Conservation (phyloP, 2,797 vertebrate species). For the Darevskia mixta region DNA sequence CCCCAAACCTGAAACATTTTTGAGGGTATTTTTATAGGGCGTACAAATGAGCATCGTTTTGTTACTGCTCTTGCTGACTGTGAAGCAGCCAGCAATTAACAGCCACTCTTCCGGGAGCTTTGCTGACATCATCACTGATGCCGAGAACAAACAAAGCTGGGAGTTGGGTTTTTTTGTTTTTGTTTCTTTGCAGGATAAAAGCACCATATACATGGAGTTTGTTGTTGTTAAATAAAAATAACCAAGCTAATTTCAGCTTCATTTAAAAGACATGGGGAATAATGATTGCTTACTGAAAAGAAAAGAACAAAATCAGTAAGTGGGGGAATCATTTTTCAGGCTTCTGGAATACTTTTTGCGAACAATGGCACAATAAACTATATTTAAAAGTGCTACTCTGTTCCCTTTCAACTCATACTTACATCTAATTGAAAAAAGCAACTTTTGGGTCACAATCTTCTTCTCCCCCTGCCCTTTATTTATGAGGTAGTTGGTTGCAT, state of each 20-base stretch:
- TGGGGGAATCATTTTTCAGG: constrained; percentile 55
- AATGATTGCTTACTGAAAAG: constrained; percentile 72
- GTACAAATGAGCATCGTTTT: constrained; percentile 48
- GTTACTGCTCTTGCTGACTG: constrained; percentile 52
- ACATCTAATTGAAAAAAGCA: constrained; percentile 17
- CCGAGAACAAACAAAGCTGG: constrained; percentile 73
- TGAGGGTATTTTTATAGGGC: constrained; percentile 10
- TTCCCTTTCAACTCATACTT: constrained; percentile 49
- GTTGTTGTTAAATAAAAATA: constrained; percentile 79
- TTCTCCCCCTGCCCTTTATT: not conserved
- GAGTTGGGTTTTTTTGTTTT: constrained; percentile 53
- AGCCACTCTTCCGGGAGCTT: constrained; percentile 72
- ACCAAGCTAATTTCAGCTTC: constrained; percentile 75
- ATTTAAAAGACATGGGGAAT: constrained; percentile 74
- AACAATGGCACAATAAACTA: constrained; percentile 51
- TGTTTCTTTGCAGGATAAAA: constrained; percentile 58
- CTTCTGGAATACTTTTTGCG: constrained; percentile 62
- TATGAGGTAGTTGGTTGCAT: not conserved
- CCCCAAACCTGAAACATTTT: not conserved
- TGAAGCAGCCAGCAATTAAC: constrained; percentile 70
- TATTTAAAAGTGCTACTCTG: constrained; percentile 63
- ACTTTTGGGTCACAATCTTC: constrained; percentile 7
- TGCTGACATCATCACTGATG: constrained; percentile 74
- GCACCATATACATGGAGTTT: constrained; percentile 68
- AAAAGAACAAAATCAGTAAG: constrained; percentile 72